Evolutionary conservation across 1,140 invertebrate species (phyloP), one percentile per base, ranked within the genome.

Genomic region (Drosophila athabasca): DNA sequence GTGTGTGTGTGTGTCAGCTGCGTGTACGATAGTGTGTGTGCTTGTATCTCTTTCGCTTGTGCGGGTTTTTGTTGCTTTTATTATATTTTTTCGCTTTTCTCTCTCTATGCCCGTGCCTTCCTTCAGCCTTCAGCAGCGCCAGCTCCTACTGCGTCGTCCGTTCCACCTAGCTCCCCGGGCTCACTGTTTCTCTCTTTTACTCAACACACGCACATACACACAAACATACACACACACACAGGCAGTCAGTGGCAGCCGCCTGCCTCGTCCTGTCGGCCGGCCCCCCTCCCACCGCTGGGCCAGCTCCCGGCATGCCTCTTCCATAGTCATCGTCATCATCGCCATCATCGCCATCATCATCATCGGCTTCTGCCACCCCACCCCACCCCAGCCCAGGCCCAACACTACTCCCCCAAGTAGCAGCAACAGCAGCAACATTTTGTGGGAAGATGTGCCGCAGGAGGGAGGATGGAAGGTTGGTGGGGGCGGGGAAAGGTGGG

Each of bases 11-110:
- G 59, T 44, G 59, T 45, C 49, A 46, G 55, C 22, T 67, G 55
- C 53, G 35, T 64, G 50, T 53, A 19, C 17, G 31, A 9, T 35
- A 9, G 19, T 60, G 45, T 65, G 52, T 67, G 22, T 65, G 67
- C 44, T 58, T 84, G 77, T 85, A 80, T 85, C 72, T 83, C 58
- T 84, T 84, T 65, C 87, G 81, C 74, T 85, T 85, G 81, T 87
- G 81, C 78, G 82, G 69, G 80, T 84, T 83, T 84, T 85, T 84
- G 81, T 84, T 84, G 81, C 73, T 83, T 84, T 85, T 84, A 73
- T 83, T 87, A 78, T 82, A 87, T 87, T 87, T 87, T 78, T 87
- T 81, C 62, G 74, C 73, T 77, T 85, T 81, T 85, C 76, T 84
- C 77, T 87, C 62, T 77, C 69, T 79, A 64, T 62, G 60, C 46